Conservation (phyloP, 1,140 invertebrate species). For the Orchestia grillus region DNA sequence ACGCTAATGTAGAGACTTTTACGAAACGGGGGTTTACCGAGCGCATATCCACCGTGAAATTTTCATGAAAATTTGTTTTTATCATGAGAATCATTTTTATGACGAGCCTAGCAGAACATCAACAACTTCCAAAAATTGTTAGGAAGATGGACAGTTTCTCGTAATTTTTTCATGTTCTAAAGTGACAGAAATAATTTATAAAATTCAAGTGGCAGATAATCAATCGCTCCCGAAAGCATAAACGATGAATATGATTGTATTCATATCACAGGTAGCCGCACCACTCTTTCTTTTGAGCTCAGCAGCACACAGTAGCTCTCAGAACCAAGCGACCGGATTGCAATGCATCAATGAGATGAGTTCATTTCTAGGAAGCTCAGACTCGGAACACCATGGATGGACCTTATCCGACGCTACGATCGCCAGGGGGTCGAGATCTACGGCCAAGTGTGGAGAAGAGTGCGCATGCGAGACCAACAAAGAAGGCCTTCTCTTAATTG, state of each 20-base stretch:
- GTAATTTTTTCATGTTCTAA: not conserved
- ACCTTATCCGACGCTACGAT: not conserved
- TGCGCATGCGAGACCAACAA: constrained; percentile 34
- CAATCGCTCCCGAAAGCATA: not conserved
- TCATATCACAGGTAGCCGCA: not conserved
- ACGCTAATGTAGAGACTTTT: not conserved
- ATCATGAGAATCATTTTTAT: not conserved
- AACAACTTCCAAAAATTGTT: not conserved
- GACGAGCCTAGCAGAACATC: not conserved
- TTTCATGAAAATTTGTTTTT: not conserved
- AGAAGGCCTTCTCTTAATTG: constrained; percentile 17
- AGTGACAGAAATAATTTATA: not conserved
- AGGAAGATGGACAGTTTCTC: not conserved
- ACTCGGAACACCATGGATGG: not conserved
- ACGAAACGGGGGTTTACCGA: not conserved
- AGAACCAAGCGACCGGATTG: not conserved
- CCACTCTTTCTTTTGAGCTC: not conserved
- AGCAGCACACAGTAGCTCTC: not conserved
- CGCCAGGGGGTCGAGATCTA: constrained; percentile 42
- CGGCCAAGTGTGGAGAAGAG: constrained; percentile 27
- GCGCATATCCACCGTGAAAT: not conserved
- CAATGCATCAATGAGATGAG: not conserved
- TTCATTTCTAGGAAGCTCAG: not conserved
- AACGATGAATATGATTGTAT: not conserved
- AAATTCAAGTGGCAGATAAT: not conserved